A percentile compares a stretch with the other conserved stretches of the same genome.
Evolutionary conservation across 2,888 invertebrate genomes (phyloP).

Genomic region (Chydorus sphaericus): DNA sequence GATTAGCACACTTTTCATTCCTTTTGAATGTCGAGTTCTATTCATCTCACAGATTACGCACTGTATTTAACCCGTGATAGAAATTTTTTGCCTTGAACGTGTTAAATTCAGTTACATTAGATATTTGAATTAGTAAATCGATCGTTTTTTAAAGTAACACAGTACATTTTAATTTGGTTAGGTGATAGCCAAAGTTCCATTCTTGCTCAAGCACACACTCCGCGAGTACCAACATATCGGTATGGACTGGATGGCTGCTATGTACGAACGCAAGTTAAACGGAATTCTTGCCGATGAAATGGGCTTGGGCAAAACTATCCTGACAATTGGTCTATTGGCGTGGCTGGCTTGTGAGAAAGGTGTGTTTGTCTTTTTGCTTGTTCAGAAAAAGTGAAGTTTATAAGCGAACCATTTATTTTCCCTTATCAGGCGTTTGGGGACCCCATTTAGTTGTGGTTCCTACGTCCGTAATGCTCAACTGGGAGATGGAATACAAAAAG

Average conservation of each 20-base stretch:
- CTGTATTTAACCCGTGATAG: background rate
- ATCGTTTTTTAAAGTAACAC: no score
- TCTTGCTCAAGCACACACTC: conserved; percentile 72
- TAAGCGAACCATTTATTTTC: conserved; percentile 6
- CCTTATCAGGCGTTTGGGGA: conserved; percentile 66
- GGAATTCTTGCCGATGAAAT: conserved; percentile 95
- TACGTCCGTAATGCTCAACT: conserved; percentile 97
- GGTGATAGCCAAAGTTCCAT: conserved; percentile 86
- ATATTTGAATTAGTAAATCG: no score
- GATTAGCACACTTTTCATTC: no score
- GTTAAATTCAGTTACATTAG: background rate
- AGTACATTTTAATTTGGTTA: no score
- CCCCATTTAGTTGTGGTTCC: conserved; percentile 98
- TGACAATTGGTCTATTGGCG: conserved; percentile 85
- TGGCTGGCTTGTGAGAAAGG: conserved; percentile 82
- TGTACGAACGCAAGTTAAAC: conserved; percentile 87
- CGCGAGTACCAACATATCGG: conserved; percentile 97
- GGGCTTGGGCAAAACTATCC: conserved; percentile 94
- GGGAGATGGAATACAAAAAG: conserved; percentile 99
- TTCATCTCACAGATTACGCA: no score
- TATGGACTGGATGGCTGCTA: conserved; percentile 90
- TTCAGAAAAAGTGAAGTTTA: background rate
- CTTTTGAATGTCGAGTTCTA: no score
- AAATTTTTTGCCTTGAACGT: background rate
- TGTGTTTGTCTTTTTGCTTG: conserved; percentile 20